A percentile compares a stretch with the other conserved stretches of the same genome.
Evolutionary conservation across 2,113 vertebrate genomes (phyloP).

Genomic region (Aegypius monachus): DNA sequence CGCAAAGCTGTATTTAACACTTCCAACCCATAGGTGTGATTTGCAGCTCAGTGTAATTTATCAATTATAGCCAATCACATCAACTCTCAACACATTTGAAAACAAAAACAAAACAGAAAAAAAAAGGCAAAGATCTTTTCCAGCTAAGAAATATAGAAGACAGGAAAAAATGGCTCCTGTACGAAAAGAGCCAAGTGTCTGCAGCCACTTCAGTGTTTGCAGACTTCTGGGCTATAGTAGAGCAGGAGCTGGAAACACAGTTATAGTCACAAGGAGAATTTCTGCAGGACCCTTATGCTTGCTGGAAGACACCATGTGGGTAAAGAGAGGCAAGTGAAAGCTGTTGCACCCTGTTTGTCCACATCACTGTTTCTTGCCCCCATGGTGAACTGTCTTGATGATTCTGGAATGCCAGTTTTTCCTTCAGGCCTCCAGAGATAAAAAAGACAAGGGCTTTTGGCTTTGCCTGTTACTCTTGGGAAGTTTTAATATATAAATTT

Average conservation of each 20-base stretch:
- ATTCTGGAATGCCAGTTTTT: not conserved
- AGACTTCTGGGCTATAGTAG: not conserved
- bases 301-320: not conserved
- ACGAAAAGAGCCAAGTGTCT: not conserved
- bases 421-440: not conserved
- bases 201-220: not conserved
- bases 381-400: rapidly evolving
- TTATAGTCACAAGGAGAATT: not conserved
- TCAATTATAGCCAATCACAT: not conserved
- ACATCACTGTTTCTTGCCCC: not conserved
- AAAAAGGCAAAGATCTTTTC: not conserved
- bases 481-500: not conserved
- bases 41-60: not conserved
- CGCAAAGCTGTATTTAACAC: not conserved
- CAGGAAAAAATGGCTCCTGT: not conserved
- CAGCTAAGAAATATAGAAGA: not conserved
- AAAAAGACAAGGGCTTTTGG: not conserved
- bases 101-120: not conserved
- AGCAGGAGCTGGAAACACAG: not conserved
- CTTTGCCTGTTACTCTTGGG: not conserved
- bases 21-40: not conserved
- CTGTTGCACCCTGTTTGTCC: not conserved
- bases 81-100: not conserved
- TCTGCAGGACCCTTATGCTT: not conserved
- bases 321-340: not conserved